Evolutionary conservation across 2,797 vertebrate genomes (phyloP).

Genomic region (Sebastes nivosus): DNA sequence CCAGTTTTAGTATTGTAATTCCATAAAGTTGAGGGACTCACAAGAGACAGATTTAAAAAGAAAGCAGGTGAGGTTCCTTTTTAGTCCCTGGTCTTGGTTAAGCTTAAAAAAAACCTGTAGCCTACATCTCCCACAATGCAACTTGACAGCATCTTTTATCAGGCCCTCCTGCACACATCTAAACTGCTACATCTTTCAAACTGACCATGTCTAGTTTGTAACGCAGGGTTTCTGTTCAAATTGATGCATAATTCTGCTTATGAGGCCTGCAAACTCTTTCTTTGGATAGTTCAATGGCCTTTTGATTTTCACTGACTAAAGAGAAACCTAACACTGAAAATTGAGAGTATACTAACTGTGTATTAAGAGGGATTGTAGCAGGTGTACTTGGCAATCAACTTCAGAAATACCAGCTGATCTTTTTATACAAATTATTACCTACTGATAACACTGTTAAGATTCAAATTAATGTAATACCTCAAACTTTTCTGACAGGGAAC

Average conservation of each 20-base stretch:
- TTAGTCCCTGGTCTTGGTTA: not conserved
- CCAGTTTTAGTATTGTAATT: not conserved
- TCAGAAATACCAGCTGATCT: not conserved
- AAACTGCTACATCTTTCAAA: not conserved
- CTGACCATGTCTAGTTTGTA: not conserved
- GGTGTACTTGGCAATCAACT: not conserved
- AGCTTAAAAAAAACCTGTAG: not conserved
- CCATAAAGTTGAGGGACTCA: not conserved
- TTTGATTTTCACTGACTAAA: not conserved
- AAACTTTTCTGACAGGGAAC: not conserved
- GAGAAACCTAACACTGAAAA: not conserved
- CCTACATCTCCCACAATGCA: conserved; percentile 2
- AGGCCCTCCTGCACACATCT: not conserved
- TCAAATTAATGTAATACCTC: not conserved
- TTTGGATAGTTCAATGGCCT: not conserved
- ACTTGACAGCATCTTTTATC: not conserved
- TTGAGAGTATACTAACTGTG: not conserved
- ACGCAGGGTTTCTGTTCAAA: not conserved
- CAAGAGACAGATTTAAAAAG: not conserved
- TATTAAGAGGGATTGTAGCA: not conserved
- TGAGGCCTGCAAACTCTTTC: not conserved
- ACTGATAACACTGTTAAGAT: not conserved
- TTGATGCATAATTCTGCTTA: not conserved
- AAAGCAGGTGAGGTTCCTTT: not conserved
- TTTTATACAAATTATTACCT: not conserved